Base-by-base conservation (phyloP, 92 coral and sea anemone genomes). In the Virgularia gustaviana region DNA sequence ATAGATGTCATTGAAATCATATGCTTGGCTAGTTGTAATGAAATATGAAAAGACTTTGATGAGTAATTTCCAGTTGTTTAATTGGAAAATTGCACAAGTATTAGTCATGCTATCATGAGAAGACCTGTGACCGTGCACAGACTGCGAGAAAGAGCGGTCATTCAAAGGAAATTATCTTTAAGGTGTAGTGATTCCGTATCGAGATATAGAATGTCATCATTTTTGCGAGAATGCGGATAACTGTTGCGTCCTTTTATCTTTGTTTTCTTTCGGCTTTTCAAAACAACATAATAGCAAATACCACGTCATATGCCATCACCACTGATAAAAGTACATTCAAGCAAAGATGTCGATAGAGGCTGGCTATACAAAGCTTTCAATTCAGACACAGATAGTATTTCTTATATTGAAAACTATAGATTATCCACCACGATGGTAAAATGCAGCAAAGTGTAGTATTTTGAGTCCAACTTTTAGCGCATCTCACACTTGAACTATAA, bases 1-100 rank as follows among this genome's bases (percentile, higher is more conserved):
- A 52, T 52, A 15, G 11, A 52, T 3, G 58, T 52, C 30, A 52
- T 11, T 28, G 5, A 52, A 52, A 52, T 52, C 58, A 52, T 52
- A 47, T 47, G 55, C n/a, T 47, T 47, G 20, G 55, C 55, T 47
- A 15, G 55, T 47, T 15, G 55, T 47, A 47, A 47, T 47, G 6
- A 47, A 47, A 47, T 15, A 19, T 47, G 55, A 15, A 47, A 1
- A 8, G 30, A 6, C 3, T 22, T 52, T 22, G 13, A 52, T 52
- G 28, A 33, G 58, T 15, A 52, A 52, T 52, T 52, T 52, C 58
- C 58, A 52, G 10, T 47, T 15, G 15, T 47, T 25, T 47, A 15
- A 4, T 39, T 39, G 15, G 45, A 39, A 7, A 39, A 39, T 39
- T 39, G 9, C 15, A 39, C 15, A 7, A 7, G 45, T 39, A 39